These are phyloP conservation scores for Tethya wilhelma DNA, from an alignment of 37 sponge, comb jelly and placozoan genomes.

Conservation along the genomic window DNA sequence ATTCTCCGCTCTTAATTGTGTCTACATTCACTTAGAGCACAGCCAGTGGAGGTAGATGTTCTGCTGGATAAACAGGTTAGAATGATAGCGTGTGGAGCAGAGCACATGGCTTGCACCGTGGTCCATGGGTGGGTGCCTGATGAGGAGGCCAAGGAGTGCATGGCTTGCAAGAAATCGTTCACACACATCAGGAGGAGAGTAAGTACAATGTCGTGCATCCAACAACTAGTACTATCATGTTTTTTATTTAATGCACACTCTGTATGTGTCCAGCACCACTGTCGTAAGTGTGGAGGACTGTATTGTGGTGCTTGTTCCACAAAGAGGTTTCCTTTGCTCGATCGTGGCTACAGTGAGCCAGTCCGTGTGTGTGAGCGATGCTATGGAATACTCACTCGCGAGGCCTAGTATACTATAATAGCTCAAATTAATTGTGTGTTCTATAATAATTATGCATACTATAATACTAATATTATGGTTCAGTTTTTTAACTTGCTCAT, in stretches of 20 bases:
- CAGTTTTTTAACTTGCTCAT: too few relatives aligned
- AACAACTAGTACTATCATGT: neutral
- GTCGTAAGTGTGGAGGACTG: slow-evolving; percentile 89
- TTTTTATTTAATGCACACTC: neutral
- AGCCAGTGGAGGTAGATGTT: slow-evolving; percentile 63
- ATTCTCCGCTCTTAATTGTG: too few relatives aligned
- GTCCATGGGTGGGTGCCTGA: slow-evolving; percentile 88
- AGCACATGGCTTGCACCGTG: slow-evolving; percentile 77
- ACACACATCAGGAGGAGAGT: slow-evolving; percentile 80
- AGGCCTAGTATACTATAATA: too few relatives aligned
- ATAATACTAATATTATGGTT: too few relatives aligned
- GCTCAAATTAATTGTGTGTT: neutral
- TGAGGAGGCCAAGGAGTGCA: slow-evolving; percentile 83
- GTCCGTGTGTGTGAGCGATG: slow-evolving; percentile 90
- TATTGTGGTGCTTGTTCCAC: slow-evolving; percentile 79
- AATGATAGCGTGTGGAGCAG: slow-evolving; percentile 67
- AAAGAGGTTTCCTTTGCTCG: slow-evolving; percentile 81
- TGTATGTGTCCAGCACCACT: slow-evolving; percentile 69
- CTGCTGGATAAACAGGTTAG: slow-evolving; percentile 72
- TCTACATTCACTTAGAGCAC: too few relatives aligned
- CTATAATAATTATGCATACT: too few relatives aligned
- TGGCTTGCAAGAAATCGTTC: slow-evolving; percentile 85
- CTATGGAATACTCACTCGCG: slow-evolving; percentile 43
- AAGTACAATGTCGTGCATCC: too few relatives aligned
- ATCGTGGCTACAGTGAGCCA: slow-evolving; percentile 75